Conservation (phyloP, 2,113 vertebrate genomes). For the Poeciliopsis prolifica region DNA sequence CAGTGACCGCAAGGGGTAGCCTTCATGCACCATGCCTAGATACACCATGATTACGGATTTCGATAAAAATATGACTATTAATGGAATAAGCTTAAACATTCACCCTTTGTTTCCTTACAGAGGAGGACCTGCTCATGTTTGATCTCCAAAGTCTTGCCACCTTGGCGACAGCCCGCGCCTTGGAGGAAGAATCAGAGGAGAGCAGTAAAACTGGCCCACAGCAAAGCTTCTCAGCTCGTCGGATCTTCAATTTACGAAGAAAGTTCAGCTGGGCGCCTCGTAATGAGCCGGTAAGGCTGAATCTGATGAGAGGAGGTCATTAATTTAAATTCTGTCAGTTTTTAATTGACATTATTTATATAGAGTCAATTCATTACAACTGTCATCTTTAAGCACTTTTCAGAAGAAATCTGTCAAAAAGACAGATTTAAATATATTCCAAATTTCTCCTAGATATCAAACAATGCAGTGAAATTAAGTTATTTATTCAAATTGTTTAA, state of each 20-base stretch:
- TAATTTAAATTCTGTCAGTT: no score
- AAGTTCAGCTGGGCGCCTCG: constrained; percentile 95
- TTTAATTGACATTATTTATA: not conserved
- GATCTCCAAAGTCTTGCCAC: constrained; percentile 93
- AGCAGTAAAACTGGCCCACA: constrained; percentile 30
- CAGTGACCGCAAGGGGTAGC: not conserved
- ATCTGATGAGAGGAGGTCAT: not conserved
- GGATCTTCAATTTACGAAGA: constrained; percentile 85
- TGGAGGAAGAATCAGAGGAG: constrained; percentile 77
- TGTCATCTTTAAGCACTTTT: not conserved
- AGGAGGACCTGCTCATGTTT: constrained; percentile 86
- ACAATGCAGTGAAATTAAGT: not conserved
- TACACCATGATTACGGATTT: constrained; percentile 33
- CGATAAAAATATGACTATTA: constrained; percentile 42
- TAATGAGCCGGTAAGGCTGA: constrained; percentile 86
- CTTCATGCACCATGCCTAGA: constrained; percentile 27
- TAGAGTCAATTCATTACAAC: not conserved
- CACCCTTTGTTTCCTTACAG: constrained; percentile 62
- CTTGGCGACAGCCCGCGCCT: constrained; percentile 89
- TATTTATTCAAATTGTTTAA: not conserved
- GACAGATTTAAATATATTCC: no score
- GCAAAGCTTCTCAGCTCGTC: constrained; percentile 73
- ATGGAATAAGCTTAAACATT: constrained; percentile 7
- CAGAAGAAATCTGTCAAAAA: no score
- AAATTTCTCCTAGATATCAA: not conserved